Evolutionary conservation across 2,113 vertebrate species (phyloP).

Genomic region (Symphodus melops): DNA sequence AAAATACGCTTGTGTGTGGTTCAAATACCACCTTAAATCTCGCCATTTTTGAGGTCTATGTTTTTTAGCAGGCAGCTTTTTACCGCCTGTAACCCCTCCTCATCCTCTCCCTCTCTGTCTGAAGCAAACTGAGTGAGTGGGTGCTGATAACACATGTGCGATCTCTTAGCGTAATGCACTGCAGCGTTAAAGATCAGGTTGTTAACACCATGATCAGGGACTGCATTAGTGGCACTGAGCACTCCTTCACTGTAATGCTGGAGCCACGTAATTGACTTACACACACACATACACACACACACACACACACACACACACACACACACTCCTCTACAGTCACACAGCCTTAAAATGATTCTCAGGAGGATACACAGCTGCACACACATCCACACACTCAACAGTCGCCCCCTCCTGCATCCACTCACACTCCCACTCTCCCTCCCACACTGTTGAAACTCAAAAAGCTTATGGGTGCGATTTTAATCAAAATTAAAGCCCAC

Average conservation of each 20-base stretch:
- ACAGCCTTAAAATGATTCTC: not conserved
- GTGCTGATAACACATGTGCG: conserved; percentile 62
- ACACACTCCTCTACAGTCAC: not conserved
- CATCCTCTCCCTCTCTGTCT: conserved; percentile 47
- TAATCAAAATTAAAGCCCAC: conserved; percentile 63
- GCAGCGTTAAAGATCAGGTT: conserved; percentile 74
- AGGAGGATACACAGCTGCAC: conserved; percentile 2
- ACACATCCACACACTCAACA: conserved; percentile 14
- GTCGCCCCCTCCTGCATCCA: conserved; percentile 21
- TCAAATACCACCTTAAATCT: not conserved
- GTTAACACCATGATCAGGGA: conserved; percentile 78
- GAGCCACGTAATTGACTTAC: conserved; percentile 73
- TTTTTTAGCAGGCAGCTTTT: conserved; percentile 35
- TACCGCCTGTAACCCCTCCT: conserved; percentile 34
- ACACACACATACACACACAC: conserved; percentile 24
- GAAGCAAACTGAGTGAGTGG: conserved; percentile 68
- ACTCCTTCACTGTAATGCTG: conserved; percentile 68
- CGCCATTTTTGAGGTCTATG: not conserved
- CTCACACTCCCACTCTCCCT: conserved; percentile 51
- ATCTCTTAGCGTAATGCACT: conserved; percentile 70
- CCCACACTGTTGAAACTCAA: conserved; percentile 44
- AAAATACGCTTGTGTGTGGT: not conserved
- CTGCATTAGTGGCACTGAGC: conserved; percentile 76
- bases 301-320: conserved; percentile 10
- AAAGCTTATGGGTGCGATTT: conserved; percentile 49